Base-by-base conservation (phyloP, 2,113 vertebrate species). In the Ptychochromis oligacanthus region DNA sequence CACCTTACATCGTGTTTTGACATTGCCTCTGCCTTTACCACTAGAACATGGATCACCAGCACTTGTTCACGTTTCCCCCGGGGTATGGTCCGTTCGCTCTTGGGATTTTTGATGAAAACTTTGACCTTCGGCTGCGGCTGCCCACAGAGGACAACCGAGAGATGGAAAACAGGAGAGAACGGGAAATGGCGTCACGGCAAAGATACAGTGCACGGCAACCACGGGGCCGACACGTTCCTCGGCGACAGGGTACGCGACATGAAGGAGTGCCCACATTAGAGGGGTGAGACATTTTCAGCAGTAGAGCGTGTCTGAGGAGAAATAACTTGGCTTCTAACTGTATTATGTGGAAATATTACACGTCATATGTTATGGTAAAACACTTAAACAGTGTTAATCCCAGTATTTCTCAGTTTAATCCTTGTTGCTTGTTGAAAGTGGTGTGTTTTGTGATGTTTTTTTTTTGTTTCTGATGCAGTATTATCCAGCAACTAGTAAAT, bases 401-500 rank as follows among this genome's bases (percentile, higher is more conserved):
- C 67, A 54, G 24, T n/a, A 12, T 72, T 72, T 72, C 46, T 72
- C 46, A 72, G 67, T 31, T 72, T 72, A 46, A 52, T 31, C 67
- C 26, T 49, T 72, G 26, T 72, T 54, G 67, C 26, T 72, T 72
- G 43, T 54, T 72, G 67, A 34, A 72, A 54, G 67, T 72, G 49
- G 46, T 72, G 20, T 72, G 46, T 72, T 54, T 20, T 79, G 2
- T 77, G 46, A 28, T 31, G 3, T 87, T 85, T 59, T 6, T 31
- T 49, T 38, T 81, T 84, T 75, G 55, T 90, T 55, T 2, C 11
- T 18, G 8, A 56, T 58, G 24, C 94, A 99, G 98, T 93, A 99
- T 99, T 89, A 99, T 99, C 83, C 98, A 99, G 92, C 98, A 99
- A 89, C 91, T 99, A 91, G 97, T 99, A 61, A 99, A 98, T 52